These are phyloP conservation scores for Chitala chitala DNA, from an alignment of 2,113 vertebrate species.

Conservation along the genomic window DNA sequence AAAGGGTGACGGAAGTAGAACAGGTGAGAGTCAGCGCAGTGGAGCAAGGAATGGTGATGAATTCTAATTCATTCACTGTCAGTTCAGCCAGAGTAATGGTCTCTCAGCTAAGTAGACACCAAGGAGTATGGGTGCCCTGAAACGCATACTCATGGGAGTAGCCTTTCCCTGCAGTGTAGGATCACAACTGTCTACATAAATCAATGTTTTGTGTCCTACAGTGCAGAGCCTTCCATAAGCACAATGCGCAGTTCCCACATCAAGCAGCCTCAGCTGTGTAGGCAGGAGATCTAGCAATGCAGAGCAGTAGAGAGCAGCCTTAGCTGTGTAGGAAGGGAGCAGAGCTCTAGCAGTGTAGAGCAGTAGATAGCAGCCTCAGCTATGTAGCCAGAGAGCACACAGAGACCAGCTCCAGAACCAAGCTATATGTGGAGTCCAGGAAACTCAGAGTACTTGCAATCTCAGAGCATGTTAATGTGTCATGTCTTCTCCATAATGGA, in stretches of 20 bases:
- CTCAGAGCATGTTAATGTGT: neutral
- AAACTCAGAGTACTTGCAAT: neutral
- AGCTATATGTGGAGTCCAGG: neutral
- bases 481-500: constrained; percentile 8
- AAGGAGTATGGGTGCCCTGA: neutral
- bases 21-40: neutral
- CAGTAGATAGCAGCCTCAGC: no score
- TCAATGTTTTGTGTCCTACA: no score
- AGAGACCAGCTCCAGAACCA: neutral
- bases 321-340: neutral
- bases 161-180: no score
- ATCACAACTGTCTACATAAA: no score
- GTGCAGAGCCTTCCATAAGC: neutral
- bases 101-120: neutral
- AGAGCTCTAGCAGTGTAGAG: neutral
- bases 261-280: no score
- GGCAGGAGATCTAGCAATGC: neutral
- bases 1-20: neutral
- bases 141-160: neutral
- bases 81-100: neutral
- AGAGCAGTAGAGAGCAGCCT: neutral
- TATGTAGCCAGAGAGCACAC: no score
- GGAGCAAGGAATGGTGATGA: neutral
- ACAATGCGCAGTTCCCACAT: neutral
- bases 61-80: constrained; percentile 13